Percentiles rank a stretch among this genome's conserved stretches.
These are phyloP conservation scores for Rana temporaria DNA, from an alignment of 2,113 vertebrate species.

Conservation along the genomic window DNA sequence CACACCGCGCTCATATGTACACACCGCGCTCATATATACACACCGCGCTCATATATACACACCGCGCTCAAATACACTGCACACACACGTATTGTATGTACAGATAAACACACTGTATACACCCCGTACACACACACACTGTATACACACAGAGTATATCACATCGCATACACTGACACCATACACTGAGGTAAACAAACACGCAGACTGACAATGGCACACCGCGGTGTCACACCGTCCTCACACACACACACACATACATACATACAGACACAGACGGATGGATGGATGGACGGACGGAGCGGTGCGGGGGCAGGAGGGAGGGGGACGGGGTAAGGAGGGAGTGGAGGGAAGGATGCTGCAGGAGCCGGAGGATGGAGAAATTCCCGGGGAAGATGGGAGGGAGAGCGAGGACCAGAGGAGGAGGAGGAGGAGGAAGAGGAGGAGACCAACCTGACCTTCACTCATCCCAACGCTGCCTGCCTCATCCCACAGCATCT, in stretches of 20 bases:
- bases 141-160: neutral
- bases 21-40: no score
- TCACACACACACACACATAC: constrained; percentile 9
- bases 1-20: no score
- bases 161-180: neutral
- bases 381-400: constrained; percentile 50
- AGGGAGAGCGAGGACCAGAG: constrained; percentile 27
- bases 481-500: neutral
- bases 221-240: no score
- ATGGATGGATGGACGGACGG: neutral
- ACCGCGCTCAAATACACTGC: no score
- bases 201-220: neutral
- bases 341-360: constrained; percentile 22
- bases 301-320: constrained; percentile 31
- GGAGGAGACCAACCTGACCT: constrained; percentile 39
- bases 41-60: no score
- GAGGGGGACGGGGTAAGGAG: constrained; percentile 31
- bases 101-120: no score
- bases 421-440: constrained; percentile 13
- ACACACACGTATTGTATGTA: no score
- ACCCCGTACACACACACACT: neutral
- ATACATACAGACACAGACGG: constrained; percentile 9
- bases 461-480: neutral
- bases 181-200: neutral
- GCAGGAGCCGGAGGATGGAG: constrained; percentile 31